Conservation (phyloP, 2,797 vertebrate genomes). For the Arnoldichthys spilopterus region DNA sequence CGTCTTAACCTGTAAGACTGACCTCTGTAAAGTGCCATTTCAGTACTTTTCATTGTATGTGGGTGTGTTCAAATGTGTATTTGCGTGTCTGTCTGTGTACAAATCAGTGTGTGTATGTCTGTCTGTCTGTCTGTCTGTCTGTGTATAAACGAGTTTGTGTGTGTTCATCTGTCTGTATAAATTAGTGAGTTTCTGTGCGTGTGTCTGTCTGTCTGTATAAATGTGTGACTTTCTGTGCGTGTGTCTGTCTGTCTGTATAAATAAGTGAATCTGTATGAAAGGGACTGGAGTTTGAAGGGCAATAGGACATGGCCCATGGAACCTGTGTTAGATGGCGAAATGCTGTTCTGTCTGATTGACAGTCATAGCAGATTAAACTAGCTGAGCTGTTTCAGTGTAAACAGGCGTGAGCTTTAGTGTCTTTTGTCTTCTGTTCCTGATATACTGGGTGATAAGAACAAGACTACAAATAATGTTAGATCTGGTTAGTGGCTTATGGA, state of each 20-base stretch:
- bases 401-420: conserved; percentile 61
- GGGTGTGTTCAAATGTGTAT: background rate
- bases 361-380: conserved; percentile 54
- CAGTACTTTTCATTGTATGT: background rate
- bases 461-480: background rate
- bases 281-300: conserved; percentile 13
- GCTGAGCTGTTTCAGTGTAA: conserved; percentile 63
- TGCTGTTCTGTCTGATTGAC: conserved; percentile 31
- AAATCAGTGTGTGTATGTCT: too few relatives aligned
- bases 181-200: too few relatives aligned
- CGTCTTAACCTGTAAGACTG: conserved; percentile 32
- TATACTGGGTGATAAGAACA: background rate
- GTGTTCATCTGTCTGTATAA: too few relatives aligned
- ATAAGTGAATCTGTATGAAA: conserved; percentile 7
- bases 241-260: background rate
- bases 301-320: background rate
- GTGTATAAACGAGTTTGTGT: too few relatives aligned
- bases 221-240: background rate
- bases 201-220: too few relatives aligned
- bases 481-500: background rate
- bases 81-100: too few relatives aligned
- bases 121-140: too few relatives aligned
- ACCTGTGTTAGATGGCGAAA: background rate
- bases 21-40: background rate
- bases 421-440: conserved; percentile 46